Base-by-base conservation (phyloP, 2,113 vertebrate genomes). In the Hyperopisus bebe region DNA sequence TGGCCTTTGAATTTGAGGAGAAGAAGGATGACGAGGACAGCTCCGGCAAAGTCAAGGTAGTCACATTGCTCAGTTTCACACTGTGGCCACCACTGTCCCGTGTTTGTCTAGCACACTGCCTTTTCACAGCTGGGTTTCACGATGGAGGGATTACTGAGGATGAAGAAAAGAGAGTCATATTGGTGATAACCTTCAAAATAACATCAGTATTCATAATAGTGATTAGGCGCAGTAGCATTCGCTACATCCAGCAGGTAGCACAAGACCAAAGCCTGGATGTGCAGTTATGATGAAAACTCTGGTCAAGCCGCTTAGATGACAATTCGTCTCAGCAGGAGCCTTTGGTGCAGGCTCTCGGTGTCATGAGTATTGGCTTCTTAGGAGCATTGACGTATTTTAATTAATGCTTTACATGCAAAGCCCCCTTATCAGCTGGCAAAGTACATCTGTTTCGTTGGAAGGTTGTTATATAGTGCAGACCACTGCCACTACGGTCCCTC, bases 1-100 rank as follows among this genome's bases (percentile, higher is more conserved):
- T 99, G 93, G 98, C 98, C 92, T 99, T 99, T 91, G 98, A 99
- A 86, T 99, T 99, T 90, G 98, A 99, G 92, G 98, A 99, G 89
- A 99, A 99, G 94, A 99, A 99, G 89, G 98, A 99, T 91, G 98
- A 99, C 50, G 98, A 98, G 24, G 98, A 99, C 93, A 97, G 96
- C 91, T 95, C 98, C 92, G 98, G 98, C 92, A 98, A 99, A 96
- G 97, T 99, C 91, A 99, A 99, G 97, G 98, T 98, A 39, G 91
- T 92, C 91, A 85, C 46, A 77, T 4, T 74, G 50, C 91, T 51
- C 27, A 62, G 3, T 88, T 9, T 70, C 15, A 53, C 11, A 53
- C 21, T 24, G 15, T 21, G 17, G 8, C 42, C 9, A 13, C 44
- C 8, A 44, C 80, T 19, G 17, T 10, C 19, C 24, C 0, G 82